Percentiles rank a stretch among this genome's conserved stretches.
Conservation (phyloP, 2,113 vertebrate species). For the Noturus placidus region DNA sequence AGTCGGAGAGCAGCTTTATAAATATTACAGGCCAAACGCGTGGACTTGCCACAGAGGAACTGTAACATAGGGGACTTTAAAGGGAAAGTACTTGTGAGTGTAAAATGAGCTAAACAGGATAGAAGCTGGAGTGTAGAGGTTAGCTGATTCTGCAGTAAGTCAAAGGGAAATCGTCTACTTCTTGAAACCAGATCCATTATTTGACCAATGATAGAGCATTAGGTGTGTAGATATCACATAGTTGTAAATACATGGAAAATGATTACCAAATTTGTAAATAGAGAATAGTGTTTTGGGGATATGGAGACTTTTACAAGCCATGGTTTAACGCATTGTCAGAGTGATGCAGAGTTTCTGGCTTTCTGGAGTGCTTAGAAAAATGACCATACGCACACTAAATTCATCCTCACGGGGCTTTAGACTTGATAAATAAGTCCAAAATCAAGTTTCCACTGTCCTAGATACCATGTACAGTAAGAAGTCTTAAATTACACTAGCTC, state of each 20-base stretch:
- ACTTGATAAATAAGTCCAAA: slow-evolving; percentile 21
- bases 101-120: slow-evolving; percentile 48
- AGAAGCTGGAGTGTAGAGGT: not conserved
- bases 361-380: slow-evolving; percentile 27
- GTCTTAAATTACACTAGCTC: not conserved
- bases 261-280: not conserved
- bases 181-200: not conserved
- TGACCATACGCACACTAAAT: slow-evolving; percentile 3
- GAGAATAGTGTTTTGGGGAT: slow-evolving; percentile 10
- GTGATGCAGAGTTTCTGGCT: slow-evolving; percentile 12
- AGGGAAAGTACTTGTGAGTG: slow-evolving; percentile 27
- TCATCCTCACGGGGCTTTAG: slow-evolving; percentile 24
- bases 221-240: not conserved
- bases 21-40: slow-evolving; percentile 68
- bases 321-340: slow-evolving; percentile 35
- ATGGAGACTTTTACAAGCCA: slow-evolving; percentile 6
- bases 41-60: slow-evolving; percentile 64
- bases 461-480: not conserved
- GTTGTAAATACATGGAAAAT: not conserved
- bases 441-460: not conserved
- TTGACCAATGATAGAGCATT: not conserved
- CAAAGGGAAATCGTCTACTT: not conserved
- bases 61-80: slow-evolving; percentile 51
- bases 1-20: slow-evolving; percentile 69
- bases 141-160: slow-evolving; percentile 27